Base-by-base conservation (phyloP, 2,797 vertebrate genomes). In the Hipposideros larvatus region DNA sequence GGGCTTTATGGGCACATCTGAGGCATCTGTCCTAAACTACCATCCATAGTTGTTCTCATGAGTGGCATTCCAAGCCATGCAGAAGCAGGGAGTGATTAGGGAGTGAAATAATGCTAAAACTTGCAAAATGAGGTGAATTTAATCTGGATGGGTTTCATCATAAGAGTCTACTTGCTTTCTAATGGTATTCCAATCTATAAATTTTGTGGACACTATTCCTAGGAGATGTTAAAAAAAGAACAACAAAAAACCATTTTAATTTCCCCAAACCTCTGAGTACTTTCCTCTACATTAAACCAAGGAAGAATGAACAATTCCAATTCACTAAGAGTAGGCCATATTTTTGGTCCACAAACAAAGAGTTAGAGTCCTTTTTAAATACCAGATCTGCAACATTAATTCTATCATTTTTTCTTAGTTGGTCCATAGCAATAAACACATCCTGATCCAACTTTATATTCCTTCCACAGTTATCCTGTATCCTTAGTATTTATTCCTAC, bases 161-260 rank as follows among this genome's bases (percentile, higher is more conserved):
- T 70, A 90, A 51, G 63, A 90, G n/a, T 57, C 15, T 5, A 51
- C 51, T 75, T 84, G 73, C 46, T 94, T 70, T 85, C 73, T 90
- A 43, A 59, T 2, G n/a, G 4, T 59, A 90, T 77, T 34, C 55
- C 59, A 53, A 41, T n/a, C 51, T 90, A 22, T 78, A 57, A 55
- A 43, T 34, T 63, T 71, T 34, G 43, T 34, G 15, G 15, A 26
- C 43, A 82, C 15, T 43, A 6, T 80, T 87, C 34, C 65, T 63
- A 63, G 65, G 34, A 71, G n/a, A 63, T 43, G 7, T 59, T 93
- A 37, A 37, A 37, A 34, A 37, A 37, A 37, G 37, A 37, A 37
- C 37, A 37, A 37, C 37, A 37, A 37, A 37, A 37, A 37, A 37
- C 3, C 37, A 37, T 37, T 37, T 37, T 37, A 37, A 37, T 37